These are phyloP conservation scores for Agrilus mali DNA, from an alignment of 2,888 invertebrate species.

Conservation along the genomic window DNA sequence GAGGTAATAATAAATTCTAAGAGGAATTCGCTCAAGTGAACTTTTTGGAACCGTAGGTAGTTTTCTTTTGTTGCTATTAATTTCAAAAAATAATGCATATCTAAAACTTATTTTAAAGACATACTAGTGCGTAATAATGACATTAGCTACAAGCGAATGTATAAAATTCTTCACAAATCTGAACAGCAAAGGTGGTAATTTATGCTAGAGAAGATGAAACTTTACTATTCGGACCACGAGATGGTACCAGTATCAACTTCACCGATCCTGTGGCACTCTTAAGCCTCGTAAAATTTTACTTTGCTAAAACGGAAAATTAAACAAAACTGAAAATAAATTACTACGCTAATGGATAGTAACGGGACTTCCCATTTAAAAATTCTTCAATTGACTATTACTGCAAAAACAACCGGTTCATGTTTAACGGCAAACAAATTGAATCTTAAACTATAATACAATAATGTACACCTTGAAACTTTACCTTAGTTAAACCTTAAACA, in stretches of 20 bases:
- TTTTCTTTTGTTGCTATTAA: neutral
- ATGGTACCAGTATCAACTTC: conserved; percentile 27
- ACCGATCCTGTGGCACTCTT: conserved; percentile 62
- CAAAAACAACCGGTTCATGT: neutral
- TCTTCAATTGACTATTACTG: neutral
- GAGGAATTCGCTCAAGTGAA: neutral
- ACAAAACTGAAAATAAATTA: conserved; percentile 1
- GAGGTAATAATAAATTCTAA: neutral
- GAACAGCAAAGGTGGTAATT: conserved; percentile 29
- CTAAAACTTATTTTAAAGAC: neutral
- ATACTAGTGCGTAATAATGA: too few relatives aligned
- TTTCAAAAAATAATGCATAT: neutral
- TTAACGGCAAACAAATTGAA: neutral
- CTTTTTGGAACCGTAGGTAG: neutral
- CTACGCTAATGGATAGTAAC: neutral
- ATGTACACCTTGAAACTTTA: neutral
- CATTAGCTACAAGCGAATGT: too few relatives aligned
- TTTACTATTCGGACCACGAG: conserved; percentile 3
- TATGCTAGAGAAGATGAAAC: conserved; percentile 8
- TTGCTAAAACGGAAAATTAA: conserved; percentile 44
- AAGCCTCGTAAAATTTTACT: conserved; percentile 65
- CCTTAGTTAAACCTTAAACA: too few relatives aligned
- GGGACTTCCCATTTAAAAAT: neutral
- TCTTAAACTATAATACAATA: neutral
- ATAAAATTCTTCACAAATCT: conserved; percentile 11